These are phyloP conservation scores for Hypena proboscidalis DNA, from an alignment of 2,888 invertebrate genomes.

Conservation along the genomic window DNA sequence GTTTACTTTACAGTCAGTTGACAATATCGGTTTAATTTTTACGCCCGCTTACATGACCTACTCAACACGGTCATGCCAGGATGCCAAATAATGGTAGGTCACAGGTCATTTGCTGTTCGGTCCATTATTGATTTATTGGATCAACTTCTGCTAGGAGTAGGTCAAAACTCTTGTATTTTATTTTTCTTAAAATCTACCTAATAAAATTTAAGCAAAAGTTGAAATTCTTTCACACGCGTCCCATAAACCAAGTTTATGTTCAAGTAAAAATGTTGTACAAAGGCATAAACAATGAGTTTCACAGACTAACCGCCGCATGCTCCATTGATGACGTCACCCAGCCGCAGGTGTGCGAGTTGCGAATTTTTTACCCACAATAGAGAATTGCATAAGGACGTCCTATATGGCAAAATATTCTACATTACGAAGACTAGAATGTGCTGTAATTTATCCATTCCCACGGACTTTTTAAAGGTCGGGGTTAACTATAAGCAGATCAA, in stretches of 20 bases:
- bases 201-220: conserved; percentile 3
- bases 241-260: conserved; percentile 16
- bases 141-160: too few species aligned
- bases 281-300: conserved; percentile 35
- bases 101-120: too few species aligned
- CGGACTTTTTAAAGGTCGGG: neutral
- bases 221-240: conserved; percentile 4
- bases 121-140: too few species aligned
- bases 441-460: neutral
- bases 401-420: conserved; percentile 4
- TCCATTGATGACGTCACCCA: conserved; percentile 57
- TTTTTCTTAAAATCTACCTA: too few species aligned
- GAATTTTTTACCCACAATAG: conserved; percentile 51
- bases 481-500: too few species aligned
- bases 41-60: too few species aligned
- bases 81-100: too few species aligned
- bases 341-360: conserved; percentile 55
- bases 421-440: neutral
- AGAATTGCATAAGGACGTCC: conserved; percentile 45
- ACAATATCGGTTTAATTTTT: too few species aligned
- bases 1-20: neutral
- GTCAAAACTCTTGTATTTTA: too few species aligned
- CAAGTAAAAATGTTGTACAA: conserved; percentile 28
- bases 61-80: too few species aligned
- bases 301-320: conserved; percentile 46